Evolutionary conservation across 2,113 vertebrate genomes (phyloP).

Genomic region (Mobula birostris): DNA sequence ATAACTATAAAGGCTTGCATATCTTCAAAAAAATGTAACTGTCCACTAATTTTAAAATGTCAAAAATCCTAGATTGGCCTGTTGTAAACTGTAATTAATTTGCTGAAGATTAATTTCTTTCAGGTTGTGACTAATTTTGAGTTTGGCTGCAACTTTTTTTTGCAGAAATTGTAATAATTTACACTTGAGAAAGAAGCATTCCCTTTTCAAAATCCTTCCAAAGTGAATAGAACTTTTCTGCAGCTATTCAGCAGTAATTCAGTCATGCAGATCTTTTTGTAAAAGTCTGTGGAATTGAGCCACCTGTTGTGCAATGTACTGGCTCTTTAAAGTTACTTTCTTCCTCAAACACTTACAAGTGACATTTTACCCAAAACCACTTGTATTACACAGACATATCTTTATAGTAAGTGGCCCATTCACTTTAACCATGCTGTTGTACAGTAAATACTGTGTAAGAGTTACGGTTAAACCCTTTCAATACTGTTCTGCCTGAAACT

Average conservation of each 20-base stretch:
- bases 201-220: background rate
- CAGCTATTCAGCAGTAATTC: background rate
- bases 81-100: background rate
- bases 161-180: background rate
- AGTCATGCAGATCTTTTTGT: constrained; percentile 6
- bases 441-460: constrained; percentile 33
- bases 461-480: constrained; percentile 6
- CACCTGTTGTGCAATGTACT: constrained; percentile 10
- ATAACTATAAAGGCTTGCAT: background rate
- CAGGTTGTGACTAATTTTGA: background rate
- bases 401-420: constrained; percentile 15
- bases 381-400: background rate
- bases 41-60: background rate
- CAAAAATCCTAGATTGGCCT: background rate
- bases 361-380: background rate
- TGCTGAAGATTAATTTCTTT: background rate
- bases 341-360: background rate
- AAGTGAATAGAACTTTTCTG: background rate
- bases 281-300: constrained; percentile 13
- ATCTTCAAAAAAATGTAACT: background rate
- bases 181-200: background rate
- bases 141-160: background rate
- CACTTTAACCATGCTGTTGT: constrained; percentile 27
- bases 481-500: constrained; percentile 35
- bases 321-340: background rate